These are phyloP conservation scores for Cenopis cana DNA, from an alignment of 2,888 invertebrate species.

Conservation along the genomic window DNA sequence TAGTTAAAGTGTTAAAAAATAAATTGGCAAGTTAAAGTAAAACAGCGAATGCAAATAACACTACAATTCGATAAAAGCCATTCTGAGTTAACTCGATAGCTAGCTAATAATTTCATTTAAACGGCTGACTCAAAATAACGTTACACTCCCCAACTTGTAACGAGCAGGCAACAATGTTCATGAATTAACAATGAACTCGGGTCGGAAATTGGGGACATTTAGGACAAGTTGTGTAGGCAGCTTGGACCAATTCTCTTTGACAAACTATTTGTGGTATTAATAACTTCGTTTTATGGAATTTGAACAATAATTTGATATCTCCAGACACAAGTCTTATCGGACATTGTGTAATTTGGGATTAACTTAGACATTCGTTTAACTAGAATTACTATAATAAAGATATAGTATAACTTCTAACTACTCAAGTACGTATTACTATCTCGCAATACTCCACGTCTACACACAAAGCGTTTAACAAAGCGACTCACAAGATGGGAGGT, in stretches of 20 bases:
- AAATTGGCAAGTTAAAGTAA: too few species aligned
- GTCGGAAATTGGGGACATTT: slow-evolving; percentile 62
- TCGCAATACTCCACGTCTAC: too few species aligned
- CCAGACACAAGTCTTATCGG: neutral
- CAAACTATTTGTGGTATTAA: slow-evolving; percentile 54
- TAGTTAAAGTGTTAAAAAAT: too few species aligned
- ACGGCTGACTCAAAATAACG: slow-evolving; percentile 53
- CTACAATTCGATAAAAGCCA: neutral
- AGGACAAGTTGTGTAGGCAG: slow-evolving; percentile 61
- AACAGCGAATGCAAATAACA: neutral
- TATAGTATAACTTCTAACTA: neutral
- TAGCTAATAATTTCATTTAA: slow-evolving; percentile 56
- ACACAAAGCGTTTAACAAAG: too few species aligned
- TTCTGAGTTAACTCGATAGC: slow-evolving; percentile 3
- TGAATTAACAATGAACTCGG: slow-evolving; percentile 73
- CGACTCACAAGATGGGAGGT: too few species aligned
- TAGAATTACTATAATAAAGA: neutral
- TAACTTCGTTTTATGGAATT: slow-evolving; percentile 39
- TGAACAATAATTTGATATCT: neutral
- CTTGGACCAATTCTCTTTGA: slow-evolving; percentile 53
- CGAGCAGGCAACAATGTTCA: slow-evolving; percentile 65
- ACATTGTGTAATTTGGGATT: neutral
- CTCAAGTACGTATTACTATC: neutral
- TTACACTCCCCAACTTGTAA: slow-evolving; percentile 61
- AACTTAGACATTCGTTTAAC: neutral